These are phyloP conservation scores for Peromyscus polionotus DNA, from an alignment of 2,113 vertebrate species.

Conservation along the genomic window DNA sequence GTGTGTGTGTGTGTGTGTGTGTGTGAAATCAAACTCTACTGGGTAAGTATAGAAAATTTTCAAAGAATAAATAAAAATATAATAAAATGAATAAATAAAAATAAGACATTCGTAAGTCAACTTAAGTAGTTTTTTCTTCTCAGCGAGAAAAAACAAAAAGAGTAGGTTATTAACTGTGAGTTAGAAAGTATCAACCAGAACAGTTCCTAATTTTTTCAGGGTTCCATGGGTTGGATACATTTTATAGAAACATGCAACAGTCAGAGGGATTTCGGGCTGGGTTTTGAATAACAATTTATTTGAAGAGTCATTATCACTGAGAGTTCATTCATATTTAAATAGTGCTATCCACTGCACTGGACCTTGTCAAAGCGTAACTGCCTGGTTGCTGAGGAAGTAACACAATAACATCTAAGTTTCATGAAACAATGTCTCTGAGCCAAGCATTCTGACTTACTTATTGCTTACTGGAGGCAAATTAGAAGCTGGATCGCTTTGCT, in stretches of 20 bases:
- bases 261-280: background rate
- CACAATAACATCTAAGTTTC: background rate
- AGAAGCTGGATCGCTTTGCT: constrained; percentile 57
- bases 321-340: constrained; percentile 1
- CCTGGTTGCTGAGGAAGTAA: background rate
- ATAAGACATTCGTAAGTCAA: background rate
- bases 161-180: background rate
- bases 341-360: background rate
- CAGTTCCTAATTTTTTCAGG: background rate
- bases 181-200: background rate
- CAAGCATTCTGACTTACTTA: constrained; percentile 80
- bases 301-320: constrained; percentile 1
- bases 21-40: background rate
- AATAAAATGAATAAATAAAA: background rate
- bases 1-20: background rate
- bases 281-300: background rate
- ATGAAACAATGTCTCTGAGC: constrained; percentile 24
- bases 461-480: constrained; percentile 77
- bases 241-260: constrained; percentile 27
- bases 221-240: background rate
- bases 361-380: background rate
- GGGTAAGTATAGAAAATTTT: background rate
- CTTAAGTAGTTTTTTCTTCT: background rate
- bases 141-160: background rate
- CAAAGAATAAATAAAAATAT: background rate